phyloP scores from a whole-genome alignment of 1,140 invertebrate genomes.

The Laupala kohalensis region DNA sequence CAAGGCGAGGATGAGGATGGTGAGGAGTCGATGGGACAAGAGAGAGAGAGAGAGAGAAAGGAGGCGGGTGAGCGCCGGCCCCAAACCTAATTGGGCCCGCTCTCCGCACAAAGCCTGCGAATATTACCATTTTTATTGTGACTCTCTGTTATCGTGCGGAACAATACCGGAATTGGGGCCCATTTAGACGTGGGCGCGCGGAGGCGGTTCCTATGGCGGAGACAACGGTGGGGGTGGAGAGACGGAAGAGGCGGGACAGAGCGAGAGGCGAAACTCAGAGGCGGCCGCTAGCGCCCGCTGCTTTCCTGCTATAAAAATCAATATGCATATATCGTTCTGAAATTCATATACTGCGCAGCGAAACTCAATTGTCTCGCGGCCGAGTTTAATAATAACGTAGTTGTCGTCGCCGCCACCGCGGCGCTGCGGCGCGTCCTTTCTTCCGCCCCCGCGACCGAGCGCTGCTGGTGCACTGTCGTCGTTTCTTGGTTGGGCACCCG shows the following conservation, averaged over 20 bases:
- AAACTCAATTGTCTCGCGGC: conserved; percentile 7
- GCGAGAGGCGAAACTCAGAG: background rate
- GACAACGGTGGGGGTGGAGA: no score
- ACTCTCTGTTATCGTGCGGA: conserved; percentile 12
- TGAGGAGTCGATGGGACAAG: conserved; percentile 12
- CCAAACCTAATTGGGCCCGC: conserved; percentile 14
- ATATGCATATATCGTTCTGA: conserved; percentile 8
- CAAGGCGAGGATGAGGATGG: conserved; percentile 9
- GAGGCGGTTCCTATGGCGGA: no score
- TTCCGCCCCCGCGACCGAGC: background rate
- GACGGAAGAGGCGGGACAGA: no score
- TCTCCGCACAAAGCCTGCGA: conserved; percentile 8
- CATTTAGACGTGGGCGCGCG: conserved; percentile 2
- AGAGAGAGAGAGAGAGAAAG: conserved; percentile 16
- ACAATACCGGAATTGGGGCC: conserved; percentile 12
- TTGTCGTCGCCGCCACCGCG: background rate
- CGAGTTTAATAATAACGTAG: conserved; percentile 7
- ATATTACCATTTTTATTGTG: conserved; percentile 14
- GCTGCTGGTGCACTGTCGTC: background rate
- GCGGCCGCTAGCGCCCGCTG: background rate
- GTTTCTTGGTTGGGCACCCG: background rate
- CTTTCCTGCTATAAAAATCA: conserved; percentile 8
- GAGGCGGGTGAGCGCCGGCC: conserved; percentile 11
- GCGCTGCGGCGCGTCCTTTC: background rate
- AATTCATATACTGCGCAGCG: conserved; percentile 5